Percentiles rank a stretch among this genome's conserved stretches.
Evolutionary conservation across 2,797 vertebrate species (phyloP).

Genomic region (Enoplosus armatus): DNA sequence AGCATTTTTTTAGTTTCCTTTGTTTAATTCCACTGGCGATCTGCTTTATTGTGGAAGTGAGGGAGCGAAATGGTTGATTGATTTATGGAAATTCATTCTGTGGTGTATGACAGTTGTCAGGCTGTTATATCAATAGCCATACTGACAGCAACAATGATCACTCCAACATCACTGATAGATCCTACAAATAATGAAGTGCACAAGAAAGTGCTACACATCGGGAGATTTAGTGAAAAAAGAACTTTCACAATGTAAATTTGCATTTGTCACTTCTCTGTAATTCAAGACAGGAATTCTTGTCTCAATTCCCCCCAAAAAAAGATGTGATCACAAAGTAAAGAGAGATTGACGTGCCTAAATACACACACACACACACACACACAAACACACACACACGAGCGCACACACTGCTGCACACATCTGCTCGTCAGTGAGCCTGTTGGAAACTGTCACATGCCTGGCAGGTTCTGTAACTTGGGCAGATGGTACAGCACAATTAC

Average conservation of each 20-base stretch:
- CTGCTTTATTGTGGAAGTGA: slow-evolving; percentile 43
- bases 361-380: slow-evolving; percentile 40
- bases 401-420: slow-evolving; percentile 72
- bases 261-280: slow-evolving; percentile 36
- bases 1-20: slow-evolving; percentile 49
- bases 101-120: slow-evolving; percentile 67
- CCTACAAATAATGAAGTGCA: slow-evolving; percentile 31
- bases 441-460: slow-evolving; percentile 82
- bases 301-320: slow-evolving; percentile 55
- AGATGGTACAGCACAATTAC: slow-evolving; percentile 90
- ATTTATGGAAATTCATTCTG: slow-evolving; percentile 74
- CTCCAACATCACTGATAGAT: slow-evolving; percentile 44
- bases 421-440: slow-evolving; percentile 79
- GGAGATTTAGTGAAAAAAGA: slow-evolving; percentile 43
- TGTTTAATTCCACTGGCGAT: slow-evolving; percentile 56
- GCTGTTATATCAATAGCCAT: slow-evolving; percentile 62
- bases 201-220: slow-evolving; percentile 14
- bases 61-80: slow-evolving; percentile 49
- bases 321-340: slow-evolving; percentile 64
- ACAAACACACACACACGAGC: not conserved
- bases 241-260: slow-evolving; percentile 29
- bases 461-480: slow-evolving; percentile 83
- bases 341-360: slow-evolving; percentile 55
- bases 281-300: slow-evolving; percentile 40
- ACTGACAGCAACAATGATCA: slow-evolving; percentile 65